Evolutionary conservation across 2,113 vertebrate species (phyloP).

Genomic region (Gambusia holbrooki): DNA sequence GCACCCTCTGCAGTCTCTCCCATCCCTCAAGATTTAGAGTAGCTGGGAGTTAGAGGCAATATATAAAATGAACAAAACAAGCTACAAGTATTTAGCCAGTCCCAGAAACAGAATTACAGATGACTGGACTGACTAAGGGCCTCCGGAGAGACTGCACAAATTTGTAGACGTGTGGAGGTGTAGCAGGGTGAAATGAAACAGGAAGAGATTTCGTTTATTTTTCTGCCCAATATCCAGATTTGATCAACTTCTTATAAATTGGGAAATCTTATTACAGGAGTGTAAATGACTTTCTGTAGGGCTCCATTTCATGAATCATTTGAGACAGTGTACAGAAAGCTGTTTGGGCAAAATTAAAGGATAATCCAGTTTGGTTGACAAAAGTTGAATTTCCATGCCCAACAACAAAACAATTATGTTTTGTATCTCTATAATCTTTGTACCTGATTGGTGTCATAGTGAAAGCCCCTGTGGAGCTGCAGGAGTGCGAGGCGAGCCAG

Average conservation of each 20-base stretch:
- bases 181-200: neutral
- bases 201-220: neutral
- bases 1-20: neutral
- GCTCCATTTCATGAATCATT: neutral
- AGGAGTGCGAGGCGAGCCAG: constrained; percentile 88
- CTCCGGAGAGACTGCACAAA: neutral
- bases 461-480: constrained; percentile 88
- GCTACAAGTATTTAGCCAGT: neutral
- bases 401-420: too few species aligned
- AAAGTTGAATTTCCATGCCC: rapidly evolving
- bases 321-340: neutral
- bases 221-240: neutral
- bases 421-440: neutral
- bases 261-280: neutral
- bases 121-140: neutral
- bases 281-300: neutral
- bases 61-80: too few species aligned
- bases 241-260: neutral
- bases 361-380: neutral
- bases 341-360: neutral
- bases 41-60: too few species aligned
- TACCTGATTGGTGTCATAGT: constrained; percentile 91
- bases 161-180: neutral
- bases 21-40: neutral
- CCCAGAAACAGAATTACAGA: neutral